A percentile compares a stretch with the other conserved stretches of the same genome.
phyloP scores from a whole-genome alignment of 2,797 vertebrate genomes.

The Cuniculus paca region DNA sequence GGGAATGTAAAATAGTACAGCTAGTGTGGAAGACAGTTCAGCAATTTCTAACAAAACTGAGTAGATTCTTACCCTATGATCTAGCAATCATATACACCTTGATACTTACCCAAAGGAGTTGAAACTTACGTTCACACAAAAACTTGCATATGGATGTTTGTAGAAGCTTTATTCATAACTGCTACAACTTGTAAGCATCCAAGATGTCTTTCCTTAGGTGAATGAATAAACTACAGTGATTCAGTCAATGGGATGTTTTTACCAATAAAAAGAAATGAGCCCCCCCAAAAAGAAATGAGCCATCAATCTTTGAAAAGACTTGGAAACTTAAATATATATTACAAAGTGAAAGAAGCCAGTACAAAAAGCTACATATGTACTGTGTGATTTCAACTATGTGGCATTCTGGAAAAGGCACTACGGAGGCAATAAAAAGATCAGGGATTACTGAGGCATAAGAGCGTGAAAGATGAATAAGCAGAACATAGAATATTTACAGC shows the following conservation, averaged over 20 bases:
- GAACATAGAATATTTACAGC: background rate
- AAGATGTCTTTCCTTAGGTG: background rate
- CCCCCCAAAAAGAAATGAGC: background rate
- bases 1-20: background rate
- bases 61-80: background rate
- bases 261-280: background rate
- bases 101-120: background rate
- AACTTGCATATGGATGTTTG: background rate
- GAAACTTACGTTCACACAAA: background rate
- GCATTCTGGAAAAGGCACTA: background rate
- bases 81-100: background rate
- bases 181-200: background rate
- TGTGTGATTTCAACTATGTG: background rate
- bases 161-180: constrained; percentile 19
- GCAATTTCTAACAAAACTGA: background rate
- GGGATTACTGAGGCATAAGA: background rate
- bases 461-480: background rate
- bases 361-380: background rate
- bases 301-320: background rate
- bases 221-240: background rate
- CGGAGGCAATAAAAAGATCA: background rate
- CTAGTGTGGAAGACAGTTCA: background rate
- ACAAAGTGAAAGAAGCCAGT: background rate
- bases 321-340: background rate
- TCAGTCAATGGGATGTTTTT: background rate